Evolutionary conservation across 2,113 vertebrate genomes (phyloP).

Genomic region (Pelmatolapia mariae): DNA sequence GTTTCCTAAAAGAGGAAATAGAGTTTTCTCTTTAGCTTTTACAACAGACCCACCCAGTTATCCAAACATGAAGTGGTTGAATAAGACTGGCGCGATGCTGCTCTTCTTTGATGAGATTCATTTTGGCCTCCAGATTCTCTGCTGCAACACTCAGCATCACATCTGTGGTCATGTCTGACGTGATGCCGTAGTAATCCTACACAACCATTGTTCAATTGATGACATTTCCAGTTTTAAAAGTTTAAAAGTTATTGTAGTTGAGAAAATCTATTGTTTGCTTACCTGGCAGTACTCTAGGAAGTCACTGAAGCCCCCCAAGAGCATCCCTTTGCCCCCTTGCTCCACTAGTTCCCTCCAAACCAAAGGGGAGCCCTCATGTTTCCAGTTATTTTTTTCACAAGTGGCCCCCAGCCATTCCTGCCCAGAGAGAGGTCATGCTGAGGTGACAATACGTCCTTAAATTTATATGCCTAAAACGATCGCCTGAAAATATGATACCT

Average conservation of each 20-base stretch:
- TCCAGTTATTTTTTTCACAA: constrained; percentile 81
- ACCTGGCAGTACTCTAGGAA: constrained; percentile 90
- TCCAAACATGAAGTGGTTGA: constrained; percentile 82
- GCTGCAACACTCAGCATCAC: constrained; percentile 75
- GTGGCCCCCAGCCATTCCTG: constrained; percentile 81
- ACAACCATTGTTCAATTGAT: not conserved
- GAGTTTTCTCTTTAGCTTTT: not conserved
- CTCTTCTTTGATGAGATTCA: constrained; percentile 66
- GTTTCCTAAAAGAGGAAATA: not conserved
- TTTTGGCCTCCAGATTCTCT: constrained; percentile 76
- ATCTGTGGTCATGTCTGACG: constrained; percentile 72
- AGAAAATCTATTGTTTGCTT: not conserved
- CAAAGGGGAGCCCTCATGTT: constrained; percentile 78
- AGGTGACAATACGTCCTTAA: not conserved
- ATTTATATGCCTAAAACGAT: not conserved
- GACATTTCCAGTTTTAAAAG: not conserved
- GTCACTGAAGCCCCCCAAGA: constrained; percentile 85
- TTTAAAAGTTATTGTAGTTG: not conserved
- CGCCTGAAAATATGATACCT: constrained; percentile 66
- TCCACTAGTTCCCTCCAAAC: constrained; percentile 90
- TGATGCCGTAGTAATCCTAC: constrained; percentile 82
- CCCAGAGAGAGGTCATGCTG: not conserved
- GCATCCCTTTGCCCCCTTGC: constrained; percentile 82
- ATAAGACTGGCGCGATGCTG: constrained; percentile 45
- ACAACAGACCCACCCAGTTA: constrained; percentile 74